Percentiles rank a stretch among this genome's conserved stretches.
phyloP scores from a whole-genome alignment of 2,797 vertebrate species.

The Xerus rutilus region DNA sequence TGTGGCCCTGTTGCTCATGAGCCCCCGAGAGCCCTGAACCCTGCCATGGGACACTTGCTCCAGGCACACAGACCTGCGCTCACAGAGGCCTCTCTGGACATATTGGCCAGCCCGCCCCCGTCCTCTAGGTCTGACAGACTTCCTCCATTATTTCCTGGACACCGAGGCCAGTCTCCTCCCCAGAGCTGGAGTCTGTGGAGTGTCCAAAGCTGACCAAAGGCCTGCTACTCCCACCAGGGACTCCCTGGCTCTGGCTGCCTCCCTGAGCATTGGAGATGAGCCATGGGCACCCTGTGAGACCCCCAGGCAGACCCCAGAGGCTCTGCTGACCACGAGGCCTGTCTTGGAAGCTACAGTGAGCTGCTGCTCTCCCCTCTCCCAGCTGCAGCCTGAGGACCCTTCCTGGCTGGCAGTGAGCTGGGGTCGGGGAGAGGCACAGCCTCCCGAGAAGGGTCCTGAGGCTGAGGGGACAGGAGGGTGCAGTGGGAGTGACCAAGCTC shows the following conservation, averaged over 20 bases:
- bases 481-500: no score
- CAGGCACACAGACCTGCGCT: neutral
- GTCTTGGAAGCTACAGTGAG: neutral
- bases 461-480: no score
- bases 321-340: no score
- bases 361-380: neutral
- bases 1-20: neutral
- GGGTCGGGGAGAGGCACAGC: no score
- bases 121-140: rapidly evolving
- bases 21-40: neutral
- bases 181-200: neutral
- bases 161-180: no score
- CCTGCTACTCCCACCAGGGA: neutral
- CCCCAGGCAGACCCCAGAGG: no score
- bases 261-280: neutral
- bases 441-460: no score
- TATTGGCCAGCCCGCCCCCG: neutral
- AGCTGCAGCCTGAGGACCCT: no score
- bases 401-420: no score
- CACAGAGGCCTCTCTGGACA: neutral
- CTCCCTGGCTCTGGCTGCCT: no score
- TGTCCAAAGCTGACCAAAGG: neutral
- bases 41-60: neutral
- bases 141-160: neutral
- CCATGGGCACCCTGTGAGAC: neutral